These are phyloP conservation scores for Falco columbarius DNA, from an alignment of 2,797 vertebrate genomes.

Conservation along the genomic window DNA sequence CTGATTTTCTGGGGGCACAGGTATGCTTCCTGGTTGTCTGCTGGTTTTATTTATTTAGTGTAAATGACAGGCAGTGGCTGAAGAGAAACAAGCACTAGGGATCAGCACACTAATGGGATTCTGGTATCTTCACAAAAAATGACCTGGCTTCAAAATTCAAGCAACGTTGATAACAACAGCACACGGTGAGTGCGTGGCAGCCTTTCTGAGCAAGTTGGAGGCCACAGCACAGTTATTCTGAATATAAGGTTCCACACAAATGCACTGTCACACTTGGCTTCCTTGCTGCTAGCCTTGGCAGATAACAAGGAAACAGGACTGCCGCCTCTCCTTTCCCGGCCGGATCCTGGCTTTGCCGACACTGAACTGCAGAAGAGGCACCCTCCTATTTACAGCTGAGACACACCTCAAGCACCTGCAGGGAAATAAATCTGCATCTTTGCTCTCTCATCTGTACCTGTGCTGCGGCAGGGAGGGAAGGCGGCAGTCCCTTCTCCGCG, in stretches of 20 bases:
- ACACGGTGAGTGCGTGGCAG: accelerated
- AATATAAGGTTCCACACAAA: background rate
- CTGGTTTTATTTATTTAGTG: background rate
- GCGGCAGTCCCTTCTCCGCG: background rate
- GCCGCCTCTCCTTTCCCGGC: background rate
- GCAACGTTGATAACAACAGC: no score
- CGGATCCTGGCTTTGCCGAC: background rate
- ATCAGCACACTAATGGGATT: background rate
- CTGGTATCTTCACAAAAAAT: background rate
- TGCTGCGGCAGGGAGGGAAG: background rate
- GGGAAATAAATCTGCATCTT: background rate
- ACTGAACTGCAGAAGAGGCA: background rate
- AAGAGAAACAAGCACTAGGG: background rate
- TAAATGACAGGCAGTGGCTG: background rate
- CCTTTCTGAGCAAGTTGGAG: background rate
- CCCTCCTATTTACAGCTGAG: background rate
- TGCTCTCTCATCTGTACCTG: background rate
- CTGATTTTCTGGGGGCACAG: background rate
- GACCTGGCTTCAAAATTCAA: background rate
- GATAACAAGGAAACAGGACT: background rate
- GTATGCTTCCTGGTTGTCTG: background rate
- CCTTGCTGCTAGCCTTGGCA: background rate
- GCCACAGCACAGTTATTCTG: background rate
- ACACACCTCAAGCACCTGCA: background rate
- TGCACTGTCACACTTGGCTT: background rate